Evolutionary conservation across 1,140 invertebrate species (phyloP), one percentile per base, ranked within the genome.

Genomic region (Zaprionus tsacasi): DNA sequence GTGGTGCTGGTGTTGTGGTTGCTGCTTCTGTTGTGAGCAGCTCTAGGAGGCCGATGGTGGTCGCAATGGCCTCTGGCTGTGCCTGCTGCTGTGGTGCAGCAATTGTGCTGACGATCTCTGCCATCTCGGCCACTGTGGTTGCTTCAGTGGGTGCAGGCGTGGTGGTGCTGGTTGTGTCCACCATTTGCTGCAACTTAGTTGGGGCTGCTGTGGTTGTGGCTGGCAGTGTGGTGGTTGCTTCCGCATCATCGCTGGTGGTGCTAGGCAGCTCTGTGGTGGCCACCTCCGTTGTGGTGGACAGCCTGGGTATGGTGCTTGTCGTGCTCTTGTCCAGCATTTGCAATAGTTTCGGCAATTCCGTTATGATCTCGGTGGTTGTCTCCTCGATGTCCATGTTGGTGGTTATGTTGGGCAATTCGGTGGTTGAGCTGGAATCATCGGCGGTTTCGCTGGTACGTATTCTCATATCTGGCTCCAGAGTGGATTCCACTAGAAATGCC

Each of bases 1-100:
- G 56, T 68, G 27, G 48, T 68, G 30, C 36, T 17, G 38, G 12
- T 64, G 50, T 56, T 11, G 21, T 45, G n/a, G 56, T 13, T 40
- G 12, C 13, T 27, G 45, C 7, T 21, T 33, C 50, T 12, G 43
- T 60, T n/a, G 21, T 21, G 21, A 2, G 21, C 1, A 21, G 1
- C 10, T 48, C 45, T 0, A 48, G 15, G 11, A 15, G 8, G 4
- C 52, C 15, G 4, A 15, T 10, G 3, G 56, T 56, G 0, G 30
- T 61, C 0, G 4, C 6, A 10, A 52, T 21, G 10, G 64, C 45
- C 25, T 36, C 33, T 6, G 65, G 54, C 15, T 11, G 17, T 17
- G 38, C 13, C 17, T 48, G 70, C 27, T 59, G 63, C 15, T 40
- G 43, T n/a, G 70, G 13, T 60, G 70, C 45, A 33, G 56, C 64